Percentiles rank a stretch among this genome's conserved stretches.
phyloP scores from a whole-genome alignment of 2,888 invertebrate genomes.

The Athripsodes cinereus region DNA sequence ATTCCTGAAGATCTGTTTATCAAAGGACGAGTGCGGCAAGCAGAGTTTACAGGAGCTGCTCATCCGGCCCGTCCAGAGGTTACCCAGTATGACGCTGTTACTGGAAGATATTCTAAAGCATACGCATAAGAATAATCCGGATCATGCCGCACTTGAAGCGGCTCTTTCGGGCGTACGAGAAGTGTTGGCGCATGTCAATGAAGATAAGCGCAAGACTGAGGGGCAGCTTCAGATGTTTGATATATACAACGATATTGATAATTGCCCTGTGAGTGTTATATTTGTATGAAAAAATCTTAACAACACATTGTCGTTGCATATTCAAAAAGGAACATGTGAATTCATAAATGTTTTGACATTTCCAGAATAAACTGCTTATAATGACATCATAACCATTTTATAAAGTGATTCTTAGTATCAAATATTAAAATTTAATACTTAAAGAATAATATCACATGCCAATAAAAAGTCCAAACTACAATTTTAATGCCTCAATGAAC shows the following conservation, averaged over 20 bases:
- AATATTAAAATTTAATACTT: too few species aligned
- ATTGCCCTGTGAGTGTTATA: conserved; percentile 85
- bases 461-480: too few species aligned
- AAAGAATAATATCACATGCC: too few species aligned
- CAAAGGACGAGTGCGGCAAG: conserved; percentile 91
- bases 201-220: conserved; percentile 95
- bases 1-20: conserved; percentile 92
- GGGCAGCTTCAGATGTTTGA: conserved; percentile 94
- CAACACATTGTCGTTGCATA: too few species aligned
- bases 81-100: conserved; percentile 93
- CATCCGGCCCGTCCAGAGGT: conserved; percentile 95
- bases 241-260: conserved; percentile 96
- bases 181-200: conserved; percentile 95
- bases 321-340: too few species aligned
- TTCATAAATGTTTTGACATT: too few species aligned
- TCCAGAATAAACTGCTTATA: too few species aligned
- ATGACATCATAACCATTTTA: too few species aligned
- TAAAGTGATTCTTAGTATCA: too few species aligned
- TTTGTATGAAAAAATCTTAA: too few species aligned
- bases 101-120: conserved; percentile 94
- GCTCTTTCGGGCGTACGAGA: conserved; percentile 85
- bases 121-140: conserved; percentile 83
- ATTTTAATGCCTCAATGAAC: too few species aligned
- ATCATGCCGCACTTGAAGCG: conserved; percentile 75
- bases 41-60: conserved; percentile 93